Percentiles rank a stretch among this genome's conserved stretches.
Evolutionary conservation across 2,888 invertebrate genomes (phyloP).

Genomic region (Stenurella melanura): DNA sequence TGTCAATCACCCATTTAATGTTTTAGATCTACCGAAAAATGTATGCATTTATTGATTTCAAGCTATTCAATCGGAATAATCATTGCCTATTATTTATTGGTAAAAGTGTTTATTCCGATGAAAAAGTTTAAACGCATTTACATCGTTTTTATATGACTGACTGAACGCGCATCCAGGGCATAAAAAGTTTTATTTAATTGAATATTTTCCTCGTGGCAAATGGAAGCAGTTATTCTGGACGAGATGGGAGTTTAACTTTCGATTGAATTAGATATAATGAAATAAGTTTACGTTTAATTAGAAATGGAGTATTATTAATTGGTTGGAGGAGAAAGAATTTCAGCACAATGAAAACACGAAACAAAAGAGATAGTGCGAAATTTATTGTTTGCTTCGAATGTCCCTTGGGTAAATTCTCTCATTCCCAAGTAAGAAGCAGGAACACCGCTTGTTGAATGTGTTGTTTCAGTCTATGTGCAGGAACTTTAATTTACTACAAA

Average conservation of each 20-base stretch:
- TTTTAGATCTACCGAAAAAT: neutral
- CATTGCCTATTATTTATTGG: neutral
- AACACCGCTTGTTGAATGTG: constrained; percentile 12
- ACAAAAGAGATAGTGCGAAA: constrained; percentile 37
- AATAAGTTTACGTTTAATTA: constrained; percentile 40
- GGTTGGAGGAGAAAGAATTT: constrained; percentile 28
- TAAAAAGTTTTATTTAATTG: constrained; percentile 22
- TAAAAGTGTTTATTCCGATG: constrained; percentile 11
- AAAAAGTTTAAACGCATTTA: constrained; percentile 31
- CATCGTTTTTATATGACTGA: neutral
- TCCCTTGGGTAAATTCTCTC: constrained; percentile 18
- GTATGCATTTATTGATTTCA: neutral
- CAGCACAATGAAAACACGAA: constrained; percentile 29
- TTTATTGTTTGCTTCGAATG: constrained; percentile 30
- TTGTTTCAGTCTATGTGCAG: constrained; percentile 13
- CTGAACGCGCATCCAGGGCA: constrained; percentile 2
- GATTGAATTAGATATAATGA: constrained; percentile 31
- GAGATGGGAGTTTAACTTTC: constrained; percentile 26
- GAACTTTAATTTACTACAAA: constrained; percentile 27
- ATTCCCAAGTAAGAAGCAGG: neutral
- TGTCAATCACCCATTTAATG: too few relatives aligned
- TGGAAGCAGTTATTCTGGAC: neutral
- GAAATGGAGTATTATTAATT: constrained; percentile 35
- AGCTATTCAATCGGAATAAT: neutral
- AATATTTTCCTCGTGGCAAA: constrained; percentile 7